phyloP scores from a whole-genome alignment of 2,888 invertebrate species.

The Macrosoma leucophasiata region DNA sequence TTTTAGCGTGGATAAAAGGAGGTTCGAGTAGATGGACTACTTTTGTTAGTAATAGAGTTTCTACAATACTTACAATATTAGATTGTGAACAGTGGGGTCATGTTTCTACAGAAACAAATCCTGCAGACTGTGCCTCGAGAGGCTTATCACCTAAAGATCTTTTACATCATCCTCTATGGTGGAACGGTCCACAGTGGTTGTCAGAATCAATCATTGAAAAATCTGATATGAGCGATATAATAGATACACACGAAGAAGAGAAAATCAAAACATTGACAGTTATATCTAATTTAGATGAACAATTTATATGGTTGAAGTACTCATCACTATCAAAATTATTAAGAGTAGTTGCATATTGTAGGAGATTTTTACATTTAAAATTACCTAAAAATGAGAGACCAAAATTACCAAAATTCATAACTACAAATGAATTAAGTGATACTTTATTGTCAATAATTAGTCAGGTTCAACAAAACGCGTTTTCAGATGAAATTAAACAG shows the following conservation, averaged over 20 bases:
- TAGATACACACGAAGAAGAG: slow-evolving; percentile 2
- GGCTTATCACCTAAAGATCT: slow-evolving; percentile 16
- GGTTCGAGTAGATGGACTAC: slow-evolving; percentile 22
- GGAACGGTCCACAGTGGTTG: slow-evolving; percentile 17
- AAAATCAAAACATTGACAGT: too few relatives aligned
- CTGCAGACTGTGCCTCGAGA: slow-evolving; percentile 30
- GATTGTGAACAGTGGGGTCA: slow-evolving; percentile 13
- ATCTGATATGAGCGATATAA: neutral
- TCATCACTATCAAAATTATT: slow-evolving; percentile 13
- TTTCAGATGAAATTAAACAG: neutral
- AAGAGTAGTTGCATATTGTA: slow-evolving; percentile 19
- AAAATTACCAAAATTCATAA: slow-evolving; percentile 4
- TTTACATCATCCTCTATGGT: slow-evolving; percentile 7
- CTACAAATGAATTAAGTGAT: slow-evolving; percentile 13
- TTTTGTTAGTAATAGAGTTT: slow-evolving; percentile 20
- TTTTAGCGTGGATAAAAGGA: slow-evolving; percentile 20
- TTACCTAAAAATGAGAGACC: slow-evolving; percentile 1
- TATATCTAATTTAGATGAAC: too few relatives aligned
- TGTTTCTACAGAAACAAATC: slow-evolving; percentile 24
- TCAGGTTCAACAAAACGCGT: slow-evolving; percentile 5
- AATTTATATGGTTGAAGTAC: slow-evolving; percentile 14
- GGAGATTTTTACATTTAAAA: slow-evolving; percentile 12
- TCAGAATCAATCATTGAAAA: neutral
- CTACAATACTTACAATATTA: slow-evolving; percentile 22
- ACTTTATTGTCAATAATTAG: slow-evolving; percentile 12